A percentile compares a stretch with the other conserved stretches of the same genome.
phyloP scores from a whole-genome alignment of 1,140 invertebrate genomes.

The Ctenoplectra terminalis region DNA sequence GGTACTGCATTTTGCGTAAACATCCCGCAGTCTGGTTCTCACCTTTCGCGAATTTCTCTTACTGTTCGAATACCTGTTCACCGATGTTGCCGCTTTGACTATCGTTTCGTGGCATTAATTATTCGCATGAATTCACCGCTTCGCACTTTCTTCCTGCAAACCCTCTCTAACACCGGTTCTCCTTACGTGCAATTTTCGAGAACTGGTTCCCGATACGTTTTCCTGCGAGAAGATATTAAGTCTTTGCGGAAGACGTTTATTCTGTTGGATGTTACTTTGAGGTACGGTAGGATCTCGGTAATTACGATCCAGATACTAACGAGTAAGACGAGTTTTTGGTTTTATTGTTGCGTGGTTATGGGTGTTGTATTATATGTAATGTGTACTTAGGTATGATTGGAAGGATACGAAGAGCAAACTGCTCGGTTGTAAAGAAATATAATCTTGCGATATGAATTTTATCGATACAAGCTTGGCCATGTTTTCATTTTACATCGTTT shows the following conservation, averaged over 20 bases:
- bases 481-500: no score
- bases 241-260: background rate
- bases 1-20: no score
- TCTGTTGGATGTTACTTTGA: background rate
- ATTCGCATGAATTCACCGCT: conserved; percentile 2
- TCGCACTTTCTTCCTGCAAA: background rate
- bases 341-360: background rate
- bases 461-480: no score
- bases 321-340: background rate
- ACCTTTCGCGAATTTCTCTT: conserved; percentile 7
- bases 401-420: background rate
- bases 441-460: background rate
- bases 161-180: background rate
- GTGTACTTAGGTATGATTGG: background rate
- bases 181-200: background rate
- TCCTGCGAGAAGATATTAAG: background rate
- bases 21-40: no score
- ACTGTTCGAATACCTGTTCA: conserved; percentile 8
- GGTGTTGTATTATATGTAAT: background rate
- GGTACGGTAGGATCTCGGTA: background rate
- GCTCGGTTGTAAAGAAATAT: background rate
- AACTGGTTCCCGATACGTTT: background rate
- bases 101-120: conserved; percentile 25
- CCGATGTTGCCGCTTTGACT: background rate
- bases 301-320: background rate